phyloP scores from a whole-genome alignment of 2,888 invertebrate genomes.

The Cephus pulcher region DNA sequence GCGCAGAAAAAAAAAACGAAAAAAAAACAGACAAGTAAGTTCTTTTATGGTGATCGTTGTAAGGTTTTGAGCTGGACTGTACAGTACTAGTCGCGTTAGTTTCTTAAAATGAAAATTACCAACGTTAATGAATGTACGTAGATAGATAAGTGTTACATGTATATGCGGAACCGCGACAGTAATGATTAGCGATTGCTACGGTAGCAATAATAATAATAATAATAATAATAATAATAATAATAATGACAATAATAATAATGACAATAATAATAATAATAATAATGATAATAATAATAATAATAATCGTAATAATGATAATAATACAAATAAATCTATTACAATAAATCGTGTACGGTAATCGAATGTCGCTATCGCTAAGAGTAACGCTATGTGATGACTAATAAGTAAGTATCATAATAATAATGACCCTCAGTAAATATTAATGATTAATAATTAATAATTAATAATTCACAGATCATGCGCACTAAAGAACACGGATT shows the following conservation, averaged over 20 bases:
- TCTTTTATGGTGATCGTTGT: neutral
- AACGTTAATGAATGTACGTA: neutral
- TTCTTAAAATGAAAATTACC: neutral
- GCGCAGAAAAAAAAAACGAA: no score
- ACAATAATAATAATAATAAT: constrained; percentile 26
- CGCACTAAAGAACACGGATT: constrained; percentile 56
- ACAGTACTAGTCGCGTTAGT: neutral
- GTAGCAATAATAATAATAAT: constrained; percentile 24
- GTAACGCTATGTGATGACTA: constrained; percentile 11
- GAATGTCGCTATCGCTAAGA: constrained; percentile 18
- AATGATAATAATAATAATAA: constrained; percentile 26
- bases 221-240: constrained; percentile 14
- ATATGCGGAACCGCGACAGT: constrained; percentile 24
- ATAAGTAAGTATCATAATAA: constrained; percentile 12
- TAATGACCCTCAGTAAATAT: constrained; percentile 5
- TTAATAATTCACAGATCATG: constrained; percentile 60
- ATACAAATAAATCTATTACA: constrained; percentile 21
- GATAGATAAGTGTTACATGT: neutral
- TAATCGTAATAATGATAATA: constrained; percentile 26
- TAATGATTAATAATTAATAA: constrained; percentile 29
- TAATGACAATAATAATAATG: neutral
- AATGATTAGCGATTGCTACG: constrained; percentile 24
- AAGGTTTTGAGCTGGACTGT: neutral
- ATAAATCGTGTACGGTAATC: constrained; percentile 6
- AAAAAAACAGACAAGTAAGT: neutral